Evolutionary conservation across 2,888 invertebrate species (phyloP), one percentile per base, ranked within the genome.

Genomic region (Lasioglossum malachurum): DNA sequence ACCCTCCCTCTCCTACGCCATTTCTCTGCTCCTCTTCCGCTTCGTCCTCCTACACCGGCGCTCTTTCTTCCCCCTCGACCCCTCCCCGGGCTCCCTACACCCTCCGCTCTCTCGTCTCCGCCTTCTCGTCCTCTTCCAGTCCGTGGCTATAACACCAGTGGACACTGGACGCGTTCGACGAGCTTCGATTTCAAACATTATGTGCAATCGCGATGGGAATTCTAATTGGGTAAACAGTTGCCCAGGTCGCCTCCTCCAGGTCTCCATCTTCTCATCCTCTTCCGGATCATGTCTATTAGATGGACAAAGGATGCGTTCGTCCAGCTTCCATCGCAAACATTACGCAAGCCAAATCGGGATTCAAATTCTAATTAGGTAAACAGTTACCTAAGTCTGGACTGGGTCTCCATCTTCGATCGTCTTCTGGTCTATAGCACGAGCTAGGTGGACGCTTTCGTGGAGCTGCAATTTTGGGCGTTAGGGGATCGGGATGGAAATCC

Each of bases 1-100:
- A 96, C 94, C 94, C 94, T 93, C 93, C 93, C 92, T 88, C 82
- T 85, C 79, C 77, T 78, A 44, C 80, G 80, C 81, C 82, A 75
- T 82, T 83, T 78, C 87, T 78, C 87, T 78, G 67, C 80, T 81
- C 80, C 88, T 84, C 81, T 81, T 75, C 77, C 82, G 44, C 82
- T 76, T 83, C 82, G 80, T 83, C 82, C 88, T 87, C 85, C 78
- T 84, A 80, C 82, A 64, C 87, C 79, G 78, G 69, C 82, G 87
- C 78, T 87, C 57, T 67, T 87, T 80, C 88, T 75, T 79, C 87
- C 84, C 84, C 88, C 72, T 79, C 60, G 67, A 67, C 76, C 46
- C 64, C 31, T 23, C 31, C 27, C 8, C 35, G 0, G 27, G 27
- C 67, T 41, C 67, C 38, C 84, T 75, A 38, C 35, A 31, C 57